Evolutionary conservation across 2,113 vertebrate genomes (phyloP).

Genomic region (Colistium nudipinnis): DNA sequence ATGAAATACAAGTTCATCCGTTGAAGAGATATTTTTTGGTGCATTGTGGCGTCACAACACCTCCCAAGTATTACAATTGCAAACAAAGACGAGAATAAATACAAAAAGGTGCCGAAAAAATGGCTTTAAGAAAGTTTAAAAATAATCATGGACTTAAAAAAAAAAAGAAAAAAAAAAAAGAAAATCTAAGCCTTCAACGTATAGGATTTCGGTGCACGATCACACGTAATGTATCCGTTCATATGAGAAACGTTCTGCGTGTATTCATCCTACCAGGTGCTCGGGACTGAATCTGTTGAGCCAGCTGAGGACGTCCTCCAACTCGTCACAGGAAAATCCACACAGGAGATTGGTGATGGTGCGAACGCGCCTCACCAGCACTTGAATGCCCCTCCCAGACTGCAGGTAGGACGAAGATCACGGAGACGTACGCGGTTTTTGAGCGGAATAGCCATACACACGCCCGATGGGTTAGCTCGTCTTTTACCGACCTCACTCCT

Average conservation of each 20-base stretch:
- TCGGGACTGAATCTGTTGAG: constrained; percentile 62
- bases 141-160: too few species aligned
- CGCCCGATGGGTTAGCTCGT: neutral
- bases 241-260: neutral
- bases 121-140: too few species aligned
- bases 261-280: constrained; percentile 58
- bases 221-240: neutral
- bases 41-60: neutral
- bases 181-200: neutral
- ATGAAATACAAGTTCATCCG: neutral
- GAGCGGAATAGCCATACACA: neutral
- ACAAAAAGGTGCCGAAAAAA: too few species aligned
- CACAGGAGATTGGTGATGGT: constrained; percentile 72
- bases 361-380: constrained; percentile 54
- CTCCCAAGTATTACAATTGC: too few species aligned
- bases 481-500: constrained; percentile 68
- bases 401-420: constrained; percentile 34
- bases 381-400: constrained; percentile 38
- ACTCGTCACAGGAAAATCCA: constrained; percentile 62
- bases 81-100: too few species aligned
- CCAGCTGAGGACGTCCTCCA: constrained; percentile 71
- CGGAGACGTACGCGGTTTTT: neutral
- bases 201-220: neutral
- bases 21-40: neutral
- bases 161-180: neutral